A percentile compares a stretch with the other conserved stretches of the same genome.
Conservation (phyloP, 2,113 vertebrate species). For the Eudyptes chrysolophus region DNA sequence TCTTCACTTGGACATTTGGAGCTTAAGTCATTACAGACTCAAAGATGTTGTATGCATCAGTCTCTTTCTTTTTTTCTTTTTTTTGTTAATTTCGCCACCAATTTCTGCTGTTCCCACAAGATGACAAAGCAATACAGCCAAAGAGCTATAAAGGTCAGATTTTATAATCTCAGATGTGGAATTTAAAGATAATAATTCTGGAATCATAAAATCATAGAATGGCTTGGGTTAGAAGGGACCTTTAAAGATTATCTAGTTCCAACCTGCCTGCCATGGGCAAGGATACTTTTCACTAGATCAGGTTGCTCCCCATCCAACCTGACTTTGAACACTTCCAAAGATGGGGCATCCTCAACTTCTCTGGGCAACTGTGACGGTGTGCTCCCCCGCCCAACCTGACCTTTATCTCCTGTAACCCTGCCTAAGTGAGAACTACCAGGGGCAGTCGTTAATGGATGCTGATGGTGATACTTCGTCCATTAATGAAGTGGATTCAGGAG, state of each 20-base stretch:
- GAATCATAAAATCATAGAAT: neutral
- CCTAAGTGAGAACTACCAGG: no score
- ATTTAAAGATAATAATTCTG: neutral
- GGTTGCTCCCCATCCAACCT: neutral
- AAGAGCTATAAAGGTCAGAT: neutral
- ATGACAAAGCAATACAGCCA: neutral
- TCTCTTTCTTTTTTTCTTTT: neutral
- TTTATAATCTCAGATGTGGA: neutral
- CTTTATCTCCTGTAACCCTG: no score
- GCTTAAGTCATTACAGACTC: neutral
- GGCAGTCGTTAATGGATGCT: no score
- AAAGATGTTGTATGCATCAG: neutral
- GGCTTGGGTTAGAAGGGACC: neutral
- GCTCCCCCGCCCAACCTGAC: no score
- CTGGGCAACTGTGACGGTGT: neutral
- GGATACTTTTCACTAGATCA: neutral
- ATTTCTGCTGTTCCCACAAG: neutral
- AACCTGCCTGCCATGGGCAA: accelerated
- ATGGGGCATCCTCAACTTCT: neutral
- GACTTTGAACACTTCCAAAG: neutral
- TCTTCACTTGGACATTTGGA: neutral
- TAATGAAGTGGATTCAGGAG: no score
- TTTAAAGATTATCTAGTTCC: neutral
- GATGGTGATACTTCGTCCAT: no score
- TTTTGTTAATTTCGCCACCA: neutral